These are phyloP conservation scores for Heliconius eleuchia DNA, from an alignment of 1,140 invertebrate genomes.

Conservation along the genomic window DNA sequence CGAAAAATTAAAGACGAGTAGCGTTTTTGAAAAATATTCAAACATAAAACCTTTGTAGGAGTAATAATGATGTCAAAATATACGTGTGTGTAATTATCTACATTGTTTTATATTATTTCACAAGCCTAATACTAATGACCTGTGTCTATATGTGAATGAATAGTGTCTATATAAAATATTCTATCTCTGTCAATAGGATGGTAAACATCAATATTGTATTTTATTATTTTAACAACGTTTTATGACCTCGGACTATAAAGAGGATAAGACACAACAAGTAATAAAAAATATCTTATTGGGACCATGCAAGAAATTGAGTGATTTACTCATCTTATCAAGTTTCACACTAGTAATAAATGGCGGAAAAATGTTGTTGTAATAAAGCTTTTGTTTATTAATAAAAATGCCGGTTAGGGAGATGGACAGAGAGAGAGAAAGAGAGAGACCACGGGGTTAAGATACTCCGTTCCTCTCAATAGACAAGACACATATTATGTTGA, in stretches of 20 bases:
- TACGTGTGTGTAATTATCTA: background rate
- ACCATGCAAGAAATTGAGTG: background rate
- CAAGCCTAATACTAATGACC: background rate
- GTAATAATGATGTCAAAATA: too few relatives aligned
- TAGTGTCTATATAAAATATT: background rate
- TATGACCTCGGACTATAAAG: background rate
- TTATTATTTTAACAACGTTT: background rate
- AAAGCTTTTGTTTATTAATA: background rate
- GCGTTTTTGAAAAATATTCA: too few relatives aligned
- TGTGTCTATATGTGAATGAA: background rate
- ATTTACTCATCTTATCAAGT: background rate
- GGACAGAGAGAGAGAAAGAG: background rate
- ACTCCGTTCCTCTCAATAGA: background rate
- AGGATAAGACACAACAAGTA: background rate
- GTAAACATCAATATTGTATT: background rate
- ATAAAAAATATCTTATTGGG: background rate
- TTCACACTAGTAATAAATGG: background rate
- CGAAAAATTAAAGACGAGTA: too few relatives aligned
- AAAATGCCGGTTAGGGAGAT: background rate
- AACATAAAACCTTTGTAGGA: too few relatives aligned
- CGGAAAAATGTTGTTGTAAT: background rate
- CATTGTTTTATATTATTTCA: background rate
- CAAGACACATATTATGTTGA: background rate
- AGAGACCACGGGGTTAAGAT: background rate
- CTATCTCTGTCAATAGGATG: background rate